Conservation (phyloP, 2,113 vertebrate species). For the Anseranas semipalmata region DNA sequence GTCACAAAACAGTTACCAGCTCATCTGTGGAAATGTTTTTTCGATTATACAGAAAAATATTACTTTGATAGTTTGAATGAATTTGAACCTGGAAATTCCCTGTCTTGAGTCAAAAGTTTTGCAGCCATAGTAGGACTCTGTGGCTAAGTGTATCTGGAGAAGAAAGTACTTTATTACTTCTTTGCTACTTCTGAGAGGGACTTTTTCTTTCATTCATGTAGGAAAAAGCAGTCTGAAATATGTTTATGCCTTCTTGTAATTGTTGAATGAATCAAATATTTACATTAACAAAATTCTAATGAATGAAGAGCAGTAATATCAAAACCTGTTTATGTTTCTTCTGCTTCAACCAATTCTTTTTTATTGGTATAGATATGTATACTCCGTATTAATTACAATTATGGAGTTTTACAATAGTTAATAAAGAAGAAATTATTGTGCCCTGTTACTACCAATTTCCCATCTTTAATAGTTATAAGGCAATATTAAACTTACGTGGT, state of each 20-base stretch:
- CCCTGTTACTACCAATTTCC: background rate
- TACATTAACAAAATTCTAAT: background rate
- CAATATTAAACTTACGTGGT: background rate
- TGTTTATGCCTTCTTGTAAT: background rate
- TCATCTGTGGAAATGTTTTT: background rate
- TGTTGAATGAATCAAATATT: background rate
- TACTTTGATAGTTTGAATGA: background rate
- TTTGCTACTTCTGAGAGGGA: background rate
- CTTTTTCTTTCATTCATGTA: background rate
- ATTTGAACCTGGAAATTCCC: background rate
- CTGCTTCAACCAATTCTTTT: background rate
- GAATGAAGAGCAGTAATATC: background rate
- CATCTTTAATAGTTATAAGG: background rate
- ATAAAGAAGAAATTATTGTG: background rate
- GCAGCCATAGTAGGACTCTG: background rate
- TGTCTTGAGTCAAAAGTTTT: background rate
- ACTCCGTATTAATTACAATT: background rate
- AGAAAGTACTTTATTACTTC: background rate
- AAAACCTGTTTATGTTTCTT: background rate
- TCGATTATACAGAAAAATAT: background rate
- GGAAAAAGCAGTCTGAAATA: background rate
- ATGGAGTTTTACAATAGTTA: background rate
- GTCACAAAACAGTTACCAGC: background rate
- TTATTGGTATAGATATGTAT: background rate
- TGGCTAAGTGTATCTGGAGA: background rate